A percentile compares a stretch with the other conserved stretches of the same genome.
Evolutionary conservation across 1,140 invertebrate species (phyloP).

Genomic region (Aphaenogaster ashmeadi): DNA sequence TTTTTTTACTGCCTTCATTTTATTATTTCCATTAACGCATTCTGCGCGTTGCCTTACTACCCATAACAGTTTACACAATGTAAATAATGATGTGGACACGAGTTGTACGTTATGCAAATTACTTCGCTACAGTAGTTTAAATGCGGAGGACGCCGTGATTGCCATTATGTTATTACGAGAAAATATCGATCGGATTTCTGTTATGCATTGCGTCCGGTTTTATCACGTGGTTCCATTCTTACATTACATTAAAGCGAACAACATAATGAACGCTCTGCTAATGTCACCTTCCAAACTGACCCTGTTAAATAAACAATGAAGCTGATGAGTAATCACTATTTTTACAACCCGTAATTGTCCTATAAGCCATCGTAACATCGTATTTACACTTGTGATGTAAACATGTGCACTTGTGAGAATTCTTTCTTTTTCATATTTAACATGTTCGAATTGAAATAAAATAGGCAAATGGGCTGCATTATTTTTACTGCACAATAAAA

Average conservation of each 20-base stretch:
- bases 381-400: neutral
- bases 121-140: neutral
- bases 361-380: neutral
- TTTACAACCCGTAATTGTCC: neutral
- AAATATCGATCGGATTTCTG: neutral
- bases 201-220: slow-evolving; percentile 3
- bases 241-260: neutral
- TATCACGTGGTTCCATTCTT: neutral
- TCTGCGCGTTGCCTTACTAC: neutral
- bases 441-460: neutral
- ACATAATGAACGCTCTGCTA: neutral
- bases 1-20: neutral
- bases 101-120: neutral
- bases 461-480: neutral
- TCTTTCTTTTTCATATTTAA: neutral
- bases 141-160: neutral
- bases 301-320: slow-evolving; percentile 15
- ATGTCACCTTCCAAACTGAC: neutral
- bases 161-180: neutral
- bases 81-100: slow-evolving; percentile 1
- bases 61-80: neutral
- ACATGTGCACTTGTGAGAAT: neutral
- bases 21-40: neutral
- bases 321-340: neutral
- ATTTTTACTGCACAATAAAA: neutral